phyloP scores from a whole-genome alignment of 2,888 invertebrate species.

The Morpho deidamia region DNA sequence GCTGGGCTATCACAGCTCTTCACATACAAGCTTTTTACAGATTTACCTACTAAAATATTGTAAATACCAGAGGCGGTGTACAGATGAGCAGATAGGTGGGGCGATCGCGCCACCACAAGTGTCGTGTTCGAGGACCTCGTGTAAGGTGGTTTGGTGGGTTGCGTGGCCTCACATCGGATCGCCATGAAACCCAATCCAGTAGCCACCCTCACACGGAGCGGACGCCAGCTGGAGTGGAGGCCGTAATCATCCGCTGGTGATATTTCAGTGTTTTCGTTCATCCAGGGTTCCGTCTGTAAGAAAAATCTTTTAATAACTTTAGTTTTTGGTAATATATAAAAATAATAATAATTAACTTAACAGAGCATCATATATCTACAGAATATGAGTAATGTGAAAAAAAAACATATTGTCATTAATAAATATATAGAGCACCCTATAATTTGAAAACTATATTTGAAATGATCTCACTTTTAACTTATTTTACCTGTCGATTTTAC shows the following conservation, averaged over 20 bases:
- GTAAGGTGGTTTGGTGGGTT: slow-evolving; percentile 56
- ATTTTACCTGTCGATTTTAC: no score
- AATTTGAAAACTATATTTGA: no score
- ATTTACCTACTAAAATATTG: no score
- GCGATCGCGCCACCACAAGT: slow-evolving; percentile 55
- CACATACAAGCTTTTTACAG: no score
- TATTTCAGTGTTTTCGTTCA: slow-evolving; percentile 55
- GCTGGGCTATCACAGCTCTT: no score
- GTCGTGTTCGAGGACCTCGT: slow-evolving; percentile 44
- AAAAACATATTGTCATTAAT: no score
- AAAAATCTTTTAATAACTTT: not conserved
- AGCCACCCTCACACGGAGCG: slow-evolving; percentile 48
- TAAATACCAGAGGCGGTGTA: slow-evolving; percentile 62
- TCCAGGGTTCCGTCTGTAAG: slow-evolving; percentile 54
- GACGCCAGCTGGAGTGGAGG: slow-evolving; percentile 59
- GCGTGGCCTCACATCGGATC: slow-evolving; percentile 61
- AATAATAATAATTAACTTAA: no score
- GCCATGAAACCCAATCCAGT: slow-evolving; percentile 39
- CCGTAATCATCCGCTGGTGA: slow-evolving; percentile 51
- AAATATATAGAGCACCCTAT: no score
- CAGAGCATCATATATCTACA: no score
- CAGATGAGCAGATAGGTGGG: slow-evolving; percentile 53
- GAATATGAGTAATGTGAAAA: no score
- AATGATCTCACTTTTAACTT: no score
- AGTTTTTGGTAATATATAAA: not conserved